Conservation (phyloP, 2,888 invertebrate genomes). For the Monochamus alternatus region DNA sequence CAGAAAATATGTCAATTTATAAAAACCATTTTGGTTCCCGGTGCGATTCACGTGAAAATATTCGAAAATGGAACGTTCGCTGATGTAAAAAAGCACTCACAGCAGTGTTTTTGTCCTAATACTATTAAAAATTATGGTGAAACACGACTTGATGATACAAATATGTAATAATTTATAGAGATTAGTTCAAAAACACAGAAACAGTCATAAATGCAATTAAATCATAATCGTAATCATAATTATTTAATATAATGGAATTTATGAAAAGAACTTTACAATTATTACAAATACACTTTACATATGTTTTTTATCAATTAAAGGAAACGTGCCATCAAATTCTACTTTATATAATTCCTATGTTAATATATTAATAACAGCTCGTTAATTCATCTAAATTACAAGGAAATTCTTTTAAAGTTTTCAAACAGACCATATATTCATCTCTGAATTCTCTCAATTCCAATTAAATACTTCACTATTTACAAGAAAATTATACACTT, state of each 20-base stretch:
- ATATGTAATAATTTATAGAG: slow-evolving; percentile 56
- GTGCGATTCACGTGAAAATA: neutral
- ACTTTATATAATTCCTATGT: slow-evolving; percentile 58
- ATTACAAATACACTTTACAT: slow-evolving; percentile 65
- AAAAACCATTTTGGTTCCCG: neutral
- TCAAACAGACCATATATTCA: slow-evolving; percentile 48
- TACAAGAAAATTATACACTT: slow-evolving; percentile 55
- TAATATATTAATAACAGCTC: slow-evolving; percentile 45
- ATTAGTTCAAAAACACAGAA: slow-evolving; percentile 66
- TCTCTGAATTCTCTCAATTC: slow-evolving; percentile 54
- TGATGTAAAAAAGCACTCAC: slow-evolving; percentile 43
- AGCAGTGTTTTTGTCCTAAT: slow-evolving; percentile 57
- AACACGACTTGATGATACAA: slow-evolving; percentile 53
- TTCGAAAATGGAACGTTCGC: slow-evolving; percentile 19
- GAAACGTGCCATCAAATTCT: slow-evolving; percentile 65
- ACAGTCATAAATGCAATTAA: slow-evolving; percentile 66
- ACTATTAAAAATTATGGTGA: slow-evolving; percentile 52
- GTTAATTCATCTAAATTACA: slow-evolving; percentile 46
- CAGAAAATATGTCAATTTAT: too few relatives aligned
- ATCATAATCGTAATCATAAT: slow-evolving; percentile 53
- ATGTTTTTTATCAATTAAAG: slow-evolving; percentile 52
- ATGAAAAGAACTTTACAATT: slow-evolving; percentile 66
- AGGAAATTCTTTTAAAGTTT: slow-evolving; percentile 41
- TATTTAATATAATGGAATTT: slow-evolving; percentile 61
- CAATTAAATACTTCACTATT: slow-evolving; percentile 58